Base-by-base conservation (phyloP, 2,113 vertebrate genomes). In the Corythaixoides concolor region DNA sequence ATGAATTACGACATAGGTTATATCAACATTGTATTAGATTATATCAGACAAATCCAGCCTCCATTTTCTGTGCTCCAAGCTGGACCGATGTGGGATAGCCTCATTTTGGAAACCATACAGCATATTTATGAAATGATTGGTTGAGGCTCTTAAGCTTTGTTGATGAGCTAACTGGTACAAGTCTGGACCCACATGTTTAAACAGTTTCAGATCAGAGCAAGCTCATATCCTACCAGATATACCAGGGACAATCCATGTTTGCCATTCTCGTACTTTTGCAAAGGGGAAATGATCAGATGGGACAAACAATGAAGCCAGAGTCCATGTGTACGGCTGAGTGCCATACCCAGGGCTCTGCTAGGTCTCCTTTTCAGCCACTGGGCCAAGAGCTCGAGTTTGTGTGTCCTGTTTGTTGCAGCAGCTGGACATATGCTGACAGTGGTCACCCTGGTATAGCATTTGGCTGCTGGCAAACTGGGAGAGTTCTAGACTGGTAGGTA, bases 251-350 rank as follows among this genome's bases (percentile, higher is more conserved):
- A n/a, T 39, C 53, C 47, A 2, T 22, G 33, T 67, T 43, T 77
- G 47, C 60, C 14, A 6, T 45, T 49, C 47, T 30, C 41, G 62
- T 75, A 13, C 35, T n/a, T 55, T 56, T 45, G 41, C 45, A 21
- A n/a, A 59, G 21, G 12, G 35, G 32, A 45, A 22, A 8, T 26
- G 37, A 19, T 26, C 39, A 58, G 33, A 33, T 15, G 22, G 41
- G 77, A 37, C 14, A 50, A 91, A 30, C 6, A 16, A 15, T 15
- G 69, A 52, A 56, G 53, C 30, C 32, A 33, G 77, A 33, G 63
- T 16, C 58, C 12, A 3, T 22, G 28, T 18, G 35, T 26, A 3
- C 0, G 3, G 27, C 33, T 13, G 14, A 45, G 49, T 2, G 26
- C 15, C 50, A 59, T 33, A 35, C 5, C 7, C 45, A 22, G 50